Evolutionary conservation across 2,888 invertebrate genomes (phyloP).

Genomic region (Luffia ferchaultella): DNA sequence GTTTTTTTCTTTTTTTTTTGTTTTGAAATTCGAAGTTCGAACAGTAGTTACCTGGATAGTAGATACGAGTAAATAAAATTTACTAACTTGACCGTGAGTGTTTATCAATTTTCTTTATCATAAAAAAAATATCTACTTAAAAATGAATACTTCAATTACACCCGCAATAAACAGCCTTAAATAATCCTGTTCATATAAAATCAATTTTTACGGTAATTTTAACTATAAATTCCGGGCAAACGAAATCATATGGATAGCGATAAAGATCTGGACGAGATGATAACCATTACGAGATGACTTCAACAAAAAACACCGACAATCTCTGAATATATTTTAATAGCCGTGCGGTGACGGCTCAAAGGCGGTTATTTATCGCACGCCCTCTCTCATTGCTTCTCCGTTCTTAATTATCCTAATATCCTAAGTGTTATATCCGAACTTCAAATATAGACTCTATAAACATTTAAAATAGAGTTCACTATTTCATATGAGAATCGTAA

Average conservation of each 20-base stretch:
- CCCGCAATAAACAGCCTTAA: no score
- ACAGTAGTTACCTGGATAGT: no score
- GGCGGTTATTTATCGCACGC: slow-evolving; percentile 65
- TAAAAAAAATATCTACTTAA: no score
- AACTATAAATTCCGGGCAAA: no score
- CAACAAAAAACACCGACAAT: slow-evolving; percentile 51
- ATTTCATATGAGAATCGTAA: neutral
- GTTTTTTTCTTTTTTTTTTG: no score
- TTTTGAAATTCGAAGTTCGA: no score
- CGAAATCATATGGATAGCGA: neutral
- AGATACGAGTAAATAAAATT: no score
- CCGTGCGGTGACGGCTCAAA: slow-evolving; percentile 61
- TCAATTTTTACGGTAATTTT: no score
- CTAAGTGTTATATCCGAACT: slow-evolving; percentile 37
- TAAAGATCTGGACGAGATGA: neutral
- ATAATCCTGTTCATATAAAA: no score
- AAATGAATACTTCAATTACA: no score
- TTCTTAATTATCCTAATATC: slow-evolving; percentile 44
- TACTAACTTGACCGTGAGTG: no score
- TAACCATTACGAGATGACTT: slow-evolving; percentile 6
- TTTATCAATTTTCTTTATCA: no score
- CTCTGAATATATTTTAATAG: slow-evolving; percentile 62
- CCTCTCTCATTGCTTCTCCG: slow-evolving; percentile 62
- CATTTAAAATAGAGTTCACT: slow-evolving; percentile 18
- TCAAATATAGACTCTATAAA: slow-evolving; percentile 21